Evolutionary conservation across 2,113 vertebrate species (phyloP).

Genomic region (Microtus montanus): DNA sequence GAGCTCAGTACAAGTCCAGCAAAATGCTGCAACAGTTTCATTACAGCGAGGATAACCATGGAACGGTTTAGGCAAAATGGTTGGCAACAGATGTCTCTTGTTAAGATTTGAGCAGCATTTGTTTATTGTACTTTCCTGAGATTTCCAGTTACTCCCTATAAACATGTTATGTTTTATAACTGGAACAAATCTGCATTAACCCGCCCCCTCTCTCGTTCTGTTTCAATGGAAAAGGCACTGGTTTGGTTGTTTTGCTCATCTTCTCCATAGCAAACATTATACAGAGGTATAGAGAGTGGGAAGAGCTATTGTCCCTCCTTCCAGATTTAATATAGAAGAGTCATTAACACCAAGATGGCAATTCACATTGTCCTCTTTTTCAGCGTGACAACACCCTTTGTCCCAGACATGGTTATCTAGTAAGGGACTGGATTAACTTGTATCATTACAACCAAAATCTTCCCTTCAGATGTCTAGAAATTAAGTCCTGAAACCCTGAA

Average conservation of each 20-base stretch:
- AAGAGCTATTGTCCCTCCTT: not conserved
- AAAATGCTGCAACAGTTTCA: not conserved
- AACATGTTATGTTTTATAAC: not conserved
- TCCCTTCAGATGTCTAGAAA: not conserved
- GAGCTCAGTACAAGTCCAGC: not conserved
- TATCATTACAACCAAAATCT: not conserved
- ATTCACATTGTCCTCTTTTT: not conserved
- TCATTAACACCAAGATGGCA: not conserved
- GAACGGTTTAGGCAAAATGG: not conserved
- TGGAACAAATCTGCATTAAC: not conserved
- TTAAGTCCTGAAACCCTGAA: not conserved
- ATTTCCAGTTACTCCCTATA: not conserved
- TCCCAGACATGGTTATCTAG: not conserved
- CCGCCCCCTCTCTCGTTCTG: too few species aligned
- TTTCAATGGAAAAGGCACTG: not conserved
- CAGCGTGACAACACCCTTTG: not conserved
- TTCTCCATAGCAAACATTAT: not conserved
- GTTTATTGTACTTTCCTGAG: not conserved
- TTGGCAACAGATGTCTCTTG: not conserved
- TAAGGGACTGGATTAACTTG: not conserved
- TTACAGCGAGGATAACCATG: not conserved
- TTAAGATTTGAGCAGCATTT: conserved; percentile 1
- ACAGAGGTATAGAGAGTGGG: not conserved
- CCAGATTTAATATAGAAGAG: not conserved
- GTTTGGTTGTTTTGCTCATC: not conserved